Evolutionary conservation across 2,113 vertebrate species (phyloP).

Genomic region (Gymnobelideus leadbeateri): DNA sequence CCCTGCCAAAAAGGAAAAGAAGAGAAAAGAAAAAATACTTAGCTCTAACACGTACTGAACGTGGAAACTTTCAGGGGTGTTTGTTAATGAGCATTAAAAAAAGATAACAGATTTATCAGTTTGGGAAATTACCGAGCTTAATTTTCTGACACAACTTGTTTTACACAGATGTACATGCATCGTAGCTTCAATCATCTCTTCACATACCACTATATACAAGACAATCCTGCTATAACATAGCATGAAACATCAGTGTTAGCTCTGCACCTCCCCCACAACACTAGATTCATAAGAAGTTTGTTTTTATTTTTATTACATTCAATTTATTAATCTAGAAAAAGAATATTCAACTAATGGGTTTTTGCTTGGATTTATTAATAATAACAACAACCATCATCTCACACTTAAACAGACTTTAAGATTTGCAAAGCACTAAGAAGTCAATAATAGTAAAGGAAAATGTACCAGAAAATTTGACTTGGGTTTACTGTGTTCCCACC

Average conservation of each 20-base stretch:
- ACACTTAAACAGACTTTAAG: neutral
- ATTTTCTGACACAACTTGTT: neutral
- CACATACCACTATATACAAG: neutral
- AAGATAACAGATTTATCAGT: neutral
- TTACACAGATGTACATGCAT: neutral
- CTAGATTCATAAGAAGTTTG: accelerated
- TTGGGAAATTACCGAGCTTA: neutral
- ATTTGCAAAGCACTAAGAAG: neutral
- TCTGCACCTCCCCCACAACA: neutral
- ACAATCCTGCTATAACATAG: neutral
- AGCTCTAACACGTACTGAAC: neutral
- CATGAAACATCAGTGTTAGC: neutral
- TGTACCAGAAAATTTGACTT: neutral
- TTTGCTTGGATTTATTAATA: neutral
- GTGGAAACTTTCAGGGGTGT: neutral
- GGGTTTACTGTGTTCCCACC: neutral
- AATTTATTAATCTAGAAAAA: neutral
- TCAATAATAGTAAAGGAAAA: neutral
- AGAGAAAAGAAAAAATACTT: slow-evolving; percentile 3
- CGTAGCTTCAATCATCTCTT: neutral
- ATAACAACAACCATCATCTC: neutral
- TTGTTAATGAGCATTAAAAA: neutral
- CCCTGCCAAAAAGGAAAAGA: slow-evolving; percentile 1
- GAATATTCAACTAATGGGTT: neutral
- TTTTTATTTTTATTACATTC: too few relatives aligned